phyloP scores from a whole-genome alignment of 2,113 vertebrate species.

The Zosterops hypoxanthus region DNA sequence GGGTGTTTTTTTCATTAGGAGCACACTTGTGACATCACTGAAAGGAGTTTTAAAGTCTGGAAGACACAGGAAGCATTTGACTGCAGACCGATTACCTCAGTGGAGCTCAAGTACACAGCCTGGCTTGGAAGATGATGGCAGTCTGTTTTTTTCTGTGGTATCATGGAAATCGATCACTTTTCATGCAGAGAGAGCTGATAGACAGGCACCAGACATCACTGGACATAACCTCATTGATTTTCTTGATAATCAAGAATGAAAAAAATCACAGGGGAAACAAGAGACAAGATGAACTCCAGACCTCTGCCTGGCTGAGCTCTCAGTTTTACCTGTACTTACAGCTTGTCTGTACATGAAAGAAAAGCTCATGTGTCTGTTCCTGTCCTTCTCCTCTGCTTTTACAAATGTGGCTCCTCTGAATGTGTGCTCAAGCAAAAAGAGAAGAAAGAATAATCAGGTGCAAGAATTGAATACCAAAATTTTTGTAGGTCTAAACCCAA shows the following conservation, averaged over 20 bases:
- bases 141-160: neutral
- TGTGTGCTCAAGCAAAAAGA: neutral
- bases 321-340: neutral
- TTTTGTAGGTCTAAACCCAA: neutral
- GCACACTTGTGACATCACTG: neutral
- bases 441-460: neutral
- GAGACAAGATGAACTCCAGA: conserved; percentile 22
- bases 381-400: neutral
- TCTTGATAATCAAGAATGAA: conserved; percentile 23
- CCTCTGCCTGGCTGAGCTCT: conserved; percentile 16
- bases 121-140: neutral
- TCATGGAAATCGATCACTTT: conserved; percentile 18
- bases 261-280: conserved; percentile 34
- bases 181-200: conserved; percentile 9
- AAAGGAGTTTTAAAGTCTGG: neutral
- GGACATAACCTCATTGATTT: conserved; percentile 58
- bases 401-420: neutral
- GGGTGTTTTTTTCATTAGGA: neutral
- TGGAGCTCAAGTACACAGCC: neutral
- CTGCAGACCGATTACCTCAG: neutral
- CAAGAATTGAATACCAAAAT: neutral
- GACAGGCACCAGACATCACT: conserved; percentile 31
- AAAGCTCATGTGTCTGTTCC: neutral
- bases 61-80: neutral
- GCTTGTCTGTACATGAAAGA: neutral